Evolutionary conservation across 1,140 invertebrate species (phyloP).

Genomic region (Schlechtendalia chinensis): DNA sequence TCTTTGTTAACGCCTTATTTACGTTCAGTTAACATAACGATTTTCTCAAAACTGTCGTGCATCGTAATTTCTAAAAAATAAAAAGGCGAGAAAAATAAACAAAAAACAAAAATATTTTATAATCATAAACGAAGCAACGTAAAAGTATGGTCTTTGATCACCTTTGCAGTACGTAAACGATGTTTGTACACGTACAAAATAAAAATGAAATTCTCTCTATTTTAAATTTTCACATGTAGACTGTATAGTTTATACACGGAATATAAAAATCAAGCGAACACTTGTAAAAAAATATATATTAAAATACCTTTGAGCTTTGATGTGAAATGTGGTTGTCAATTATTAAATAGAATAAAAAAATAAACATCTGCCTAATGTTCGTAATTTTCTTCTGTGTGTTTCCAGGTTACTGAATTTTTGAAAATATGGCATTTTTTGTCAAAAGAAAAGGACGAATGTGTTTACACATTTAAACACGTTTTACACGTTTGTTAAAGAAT

Average conservation of each 20-base stretch:
- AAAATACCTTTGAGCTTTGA: conserved; percentile 17
- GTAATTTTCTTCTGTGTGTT: neutral
- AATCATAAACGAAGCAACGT: neutral
- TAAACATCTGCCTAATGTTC: neutral
- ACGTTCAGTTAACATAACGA: neutral
- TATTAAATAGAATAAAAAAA: neutral
- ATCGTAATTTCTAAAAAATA: conserved; percentile 13
- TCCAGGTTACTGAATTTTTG: neutral
- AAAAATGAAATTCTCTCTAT: conserved; percentile 11
- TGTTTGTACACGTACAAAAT: conserved; percentile 29
- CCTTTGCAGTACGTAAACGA: conserved; percentile 26
- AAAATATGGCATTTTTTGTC: neutral
- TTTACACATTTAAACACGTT: no score
- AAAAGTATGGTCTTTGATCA: conserved; percentile 21
- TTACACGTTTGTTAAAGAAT: no score
- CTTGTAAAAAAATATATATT: conserved; percentile 15
- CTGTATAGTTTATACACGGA: neutral
- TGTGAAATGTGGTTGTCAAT: neutral
- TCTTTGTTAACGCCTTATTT: conserved; percentile 7
- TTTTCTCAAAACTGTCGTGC: conserved; percentile 5
- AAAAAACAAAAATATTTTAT: neutral
- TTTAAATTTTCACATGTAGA: conserved; percentile 1
- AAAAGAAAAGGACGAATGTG: no score
- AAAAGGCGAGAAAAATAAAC: neutral
- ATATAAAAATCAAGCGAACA: conserved; percentile 1